Conservation (phyloP, 2,888 invertebrate species). For the Heliconius cydno region DNA sequence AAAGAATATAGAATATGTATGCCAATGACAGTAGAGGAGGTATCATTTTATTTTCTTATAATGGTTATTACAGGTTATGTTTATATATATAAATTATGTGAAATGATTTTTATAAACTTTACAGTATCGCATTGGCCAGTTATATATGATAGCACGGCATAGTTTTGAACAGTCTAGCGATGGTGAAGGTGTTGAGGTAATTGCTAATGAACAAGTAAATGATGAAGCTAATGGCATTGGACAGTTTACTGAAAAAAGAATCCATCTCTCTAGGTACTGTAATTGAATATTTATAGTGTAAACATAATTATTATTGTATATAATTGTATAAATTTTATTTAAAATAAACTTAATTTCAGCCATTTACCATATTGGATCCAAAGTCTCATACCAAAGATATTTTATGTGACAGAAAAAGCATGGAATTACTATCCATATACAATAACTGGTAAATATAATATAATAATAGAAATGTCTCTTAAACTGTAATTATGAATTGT, state of each 20-base stretch:
- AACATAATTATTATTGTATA: not conserved
- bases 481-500: not conserved
- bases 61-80: slow-evolving; percentile 30
- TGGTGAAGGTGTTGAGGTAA: slow-evolving; percentile 96
- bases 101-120: slow-evolving; percentile 54
- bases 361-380: slow-evolving; percentile 96
- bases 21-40: slow-evolving; percentile 96
- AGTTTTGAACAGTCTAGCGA: slow-evolving; percentile 95
- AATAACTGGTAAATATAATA: slow-evolving; percentile 86
- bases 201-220: slow-evolving; percentile 91
- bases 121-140: slow-evolving; percentile 94
- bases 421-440: slow-evolving; percentile 98
- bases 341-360: slow-evolving; percentile 75
- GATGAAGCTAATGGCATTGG: slow-evolving; percentile 92
- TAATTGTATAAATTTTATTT: not conserved
- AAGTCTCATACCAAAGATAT: slow-evolving; percentile 93
- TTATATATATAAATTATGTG: slow-evolving; percentile 11
- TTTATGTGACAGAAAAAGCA: slow-evolving; percentile 96
- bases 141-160: slow-evolving; percentile 97
- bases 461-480: slow-evolving; percentile 19
- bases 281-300: not conserved
- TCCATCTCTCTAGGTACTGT: slow-evolving; percentile 92
- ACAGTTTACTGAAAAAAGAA: slow-evolving; percentile 94
- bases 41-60: slow-evolving; percentile 63
- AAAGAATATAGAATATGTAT: slow-evolving; percentile 96